Base-by-base conservation (phyloP, 1,140 invertebrate genomes). In the Neocloeon triangulifer region DNA sequence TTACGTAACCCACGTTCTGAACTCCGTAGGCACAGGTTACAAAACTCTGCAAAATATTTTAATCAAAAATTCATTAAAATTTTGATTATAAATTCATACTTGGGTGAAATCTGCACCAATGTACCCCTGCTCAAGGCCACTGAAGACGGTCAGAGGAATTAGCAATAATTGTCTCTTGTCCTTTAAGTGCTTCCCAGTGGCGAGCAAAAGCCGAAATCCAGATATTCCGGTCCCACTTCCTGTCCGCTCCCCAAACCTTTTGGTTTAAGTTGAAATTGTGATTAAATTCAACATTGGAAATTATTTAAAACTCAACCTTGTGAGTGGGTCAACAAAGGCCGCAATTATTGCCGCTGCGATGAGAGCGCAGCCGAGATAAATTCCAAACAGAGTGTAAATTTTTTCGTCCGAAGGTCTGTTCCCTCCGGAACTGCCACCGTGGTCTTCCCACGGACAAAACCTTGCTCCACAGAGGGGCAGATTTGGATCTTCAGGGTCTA, bases 71-170 rank as follows among this genome's bases (percentile, higher is more conserved):
- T n/a, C n/a, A 37, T 6, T 5, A 33, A 12, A 10, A 12, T 4
- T 20, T 36, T 36, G n/a, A 10, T 13, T 37, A 18, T 13, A 6
- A 19, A 21, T 17, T 19, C 61, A 60, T 62, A 84, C 79, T 61
- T 80, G 80, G 5, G 88, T 94, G 48, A 82, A 96, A 43, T 95
- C 85, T 25, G 85, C 84, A 9, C 78, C 75, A 35, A 94, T 81
- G 56, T 94, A 95, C 0, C 84, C 86, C 51, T 97, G 89, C 50
- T 96, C 89, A 64, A 96, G 77, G 27, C 91, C 91, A 43, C 91
- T 95, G 70, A 84, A 97, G 19, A 96, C 56, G 0, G 91, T 96
- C 34, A 97, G 72, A 1, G 89, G 86, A 41, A 95, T 89, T 6
- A 97, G 63, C 3, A 96, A 59, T 41, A 91, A 71, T 45, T 94